Evolutionary conservation across 2,797 vertebrate species (phyloP), one percentile per base, ranked within the genome.

Genomic region (Mormyrus proboscirostris): DNA sequence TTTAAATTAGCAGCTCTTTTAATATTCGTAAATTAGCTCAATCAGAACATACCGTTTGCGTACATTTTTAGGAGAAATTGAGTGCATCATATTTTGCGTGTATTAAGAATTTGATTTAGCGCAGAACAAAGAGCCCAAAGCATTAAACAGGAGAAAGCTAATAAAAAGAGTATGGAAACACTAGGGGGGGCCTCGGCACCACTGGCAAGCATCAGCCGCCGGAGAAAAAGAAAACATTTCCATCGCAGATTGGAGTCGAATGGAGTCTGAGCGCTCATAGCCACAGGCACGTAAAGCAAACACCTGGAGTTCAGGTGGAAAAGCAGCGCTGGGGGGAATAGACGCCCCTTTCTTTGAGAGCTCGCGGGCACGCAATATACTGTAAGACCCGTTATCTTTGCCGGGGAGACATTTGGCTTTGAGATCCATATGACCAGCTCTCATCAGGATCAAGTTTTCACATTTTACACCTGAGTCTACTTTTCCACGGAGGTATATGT

Each of bases 291-390:
- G 91, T 86, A 94, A 90, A 93, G 92, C 92, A 94, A 94, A 94
- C 94, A 95, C 93, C 94, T 94, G 93, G 9, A 92, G 91, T 91
- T 94, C 93, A 95, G 94, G 93, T 94, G 93, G 93, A 93, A 94
- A 93, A 93, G 92, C 89, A 88, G 91, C 91, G 89, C 89, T 2
- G 73, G 82, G 55, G 76, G 4, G 92, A 91, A 95, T 92, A 95
- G 92, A 90, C 92, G 82, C 87, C 91, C 91, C 91, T 93, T 93
- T 94, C 29, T 49, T 86, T n/a, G 2, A 38, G 22, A 89, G 88
- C 69, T n/a, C 47, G n/a, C 57, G 47, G 25, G 57, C 59, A 25
- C 14, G 16, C 90, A 57, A 51, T 33, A 47, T 44, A 47, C 29
- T 33, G 29, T 47, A 47, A 47, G 76, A 47, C 6, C 41, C 88